These are phyloP conservation scores for Agrypnus murinus DNA, from an alignment of 2,888 invertebrate genomes.

Conservation along the genomic window DNA sequence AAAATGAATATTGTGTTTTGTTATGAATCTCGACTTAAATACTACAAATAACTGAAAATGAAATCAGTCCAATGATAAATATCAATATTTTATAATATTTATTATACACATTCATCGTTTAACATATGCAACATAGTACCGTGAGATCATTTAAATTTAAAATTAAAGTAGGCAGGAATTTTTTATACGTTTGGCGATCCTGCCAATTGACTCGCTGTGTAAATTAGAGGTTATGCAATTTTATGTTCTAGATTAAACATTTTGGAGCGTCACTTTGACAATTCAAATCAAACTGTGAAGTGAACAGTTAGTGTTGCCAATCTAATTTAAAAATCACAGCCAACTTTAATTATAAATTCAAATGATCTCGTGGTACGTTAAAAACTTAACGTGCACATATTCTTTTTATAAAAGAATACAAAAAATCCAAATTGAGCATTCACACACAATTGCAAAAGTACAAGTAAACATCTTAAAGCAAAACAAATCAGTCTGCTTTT, in stretches of 20 bases:
- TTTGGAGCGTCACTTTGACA: no score
- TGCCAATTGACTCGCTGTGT: no score
- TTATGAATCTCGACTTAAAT: slow-evolving; percentile 30
- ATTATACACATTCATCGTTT: slow-evolving; percentile 28
- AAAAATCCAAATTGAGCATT: slow-evolving; percentile 35
- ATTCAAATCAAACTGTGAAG: no score
- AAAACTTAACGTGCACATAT: slow-evolving; percentile 30
- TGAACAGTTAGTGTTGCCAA: no score
- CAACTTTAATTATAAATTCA: no score
- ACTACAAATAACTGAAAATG: slow-evolving; percentile 18
- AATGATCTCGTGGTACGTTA: no score
- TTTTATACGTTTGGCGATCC: no score
- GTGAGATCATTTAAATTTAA: no score
- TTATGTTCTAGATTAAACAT: no score
- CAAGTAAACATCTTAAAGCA: slow-evolving; percentile 20
- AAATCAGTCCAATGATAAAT: slow-evolving; percentile 34
- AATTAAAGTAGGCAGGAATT: no score
- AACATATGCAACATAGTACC: slow-evolving; percentile 23
- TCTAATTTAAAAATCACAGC: no score
- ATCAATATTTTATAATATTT: slow-evolving; percentile 34
- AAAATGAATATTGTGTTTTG: slow-evolving; percentile 23
- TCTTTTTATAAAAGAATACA: slow-evolving; percentile 27
- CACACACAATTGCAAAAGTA: slow-evolving; percentile 20
- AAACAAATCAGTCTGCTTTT: slow-evolving; percentile 66
- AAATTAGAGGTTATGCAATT: no score